Base-by-base conservation (phyloP, 2,113 vertebrate genomes). In the Geococcyx californianus region DNA sequence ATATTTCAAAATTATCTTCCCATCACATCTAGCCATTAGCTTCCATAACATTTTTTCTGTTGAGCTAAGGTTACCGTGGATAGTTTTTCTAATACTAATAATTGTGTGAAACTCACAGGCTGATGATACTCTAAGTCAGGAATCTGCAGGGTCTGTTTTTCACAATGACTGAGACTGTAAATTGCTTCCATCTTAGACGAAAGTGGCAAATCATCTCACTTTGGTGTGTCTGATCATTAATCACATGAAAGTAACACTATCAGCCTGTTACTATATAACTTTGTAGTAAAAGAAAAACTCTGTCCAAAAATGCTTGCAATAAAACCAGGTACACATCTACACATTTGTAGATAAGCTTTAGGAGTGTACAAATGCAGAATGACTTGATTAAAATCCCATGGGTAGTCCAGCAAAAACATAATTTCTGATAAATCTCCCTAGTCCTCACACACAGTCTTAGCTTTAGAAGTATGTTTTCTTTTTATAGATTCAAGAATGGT, bases 121-220 rank as follows among this genome's bases (percentile, higher is more conserved):
- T 90, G 75, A 70, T 89, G 55, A 76, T 80, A 67, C 0, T 77
- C 26, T 80, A 63, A 82, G 47, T 47, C 89, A 93, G 62, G 66
- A 85, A 89, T 73, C 70, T 78, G 58, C 79, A 77, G 64, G 18
- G 40, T 67, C 47, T 92, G 87, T 52, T 96, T 91, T 95, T 94
- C 28, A 60, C 77, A 72, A 62, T 76, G 67, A 83, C 83, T 73
- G 81, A 80, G 55, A 67, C 72, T 88, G 42, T 88, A 95, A 94
- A 96, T 96, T 83, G 89, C 84, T 95, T 91, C 87, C 56, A 75
- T 83, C 74, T 85, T 95, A 85, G 82, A 77, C 63, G 77, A 93
- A 95, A 97, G 76, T 55, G 52, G 87, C 82, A 88, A 89, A 95
- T 83, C 59, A 95, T 85, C 82, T 96, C 75, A 77, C 56, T 91